These are phyloP conservation scores for Caenorhabditis sp. DNA, from an alignment of 2,888 invertebrate species.

Conservation along the genomic window DNA sequence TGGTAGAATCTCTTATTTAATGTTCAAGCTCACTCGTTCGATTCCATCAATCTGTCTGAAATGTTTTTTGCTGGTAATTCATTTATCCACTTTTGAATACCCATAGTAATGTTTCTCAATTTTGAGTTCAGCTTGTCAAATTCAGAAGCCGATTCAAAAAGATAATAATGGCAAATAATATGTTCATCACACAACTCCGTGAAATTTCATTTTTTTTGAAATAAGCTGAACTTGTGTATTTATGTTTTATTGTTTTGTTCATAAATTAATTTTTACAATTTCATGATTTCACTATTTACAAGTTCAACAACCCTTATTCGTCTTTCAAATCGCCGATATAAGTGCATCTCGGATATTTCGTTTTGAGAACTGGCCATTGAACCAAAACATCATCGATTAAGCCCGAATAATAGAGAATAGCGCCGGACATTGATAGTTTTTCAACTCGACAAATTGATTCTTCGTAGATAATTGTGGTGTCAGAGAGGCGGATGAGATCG, in stretches of 20 bases:
- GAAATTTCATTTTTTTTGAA: no score
- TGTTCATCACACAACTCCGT: no score
- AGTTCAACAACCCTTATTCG: background rate
- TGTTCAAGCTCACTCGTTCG: no score
- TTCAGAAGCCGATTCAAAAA: no score
- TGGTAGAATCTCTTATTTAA: no score
- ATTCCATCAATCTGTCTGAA: no score
- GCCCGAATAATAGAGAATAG: slow-evolving; percentile 81
- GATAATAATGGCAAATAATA: no score
- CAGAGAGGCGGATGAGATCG: slow-evolving; percentile 72
- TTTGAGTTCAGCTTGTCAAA: no score
- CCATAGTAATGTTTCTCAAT: no score
- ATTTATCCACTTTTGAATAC: no score
- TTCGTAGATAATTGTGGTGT: slow-evolving; percentile 81
- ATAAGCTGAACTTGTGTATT: no score
- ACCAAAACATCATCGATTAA: slow-evolving; percentile 86
- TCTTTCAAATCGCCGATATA: slow-evolving; percentile 32
- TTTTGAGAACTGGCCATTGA: slow-evolving; percentile 86
- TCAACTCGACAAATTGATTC: slow-evolving; percentile 94
- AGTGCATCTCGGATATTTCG: slow-evolving; percentile 76
- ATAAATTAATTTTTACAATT: background rate
- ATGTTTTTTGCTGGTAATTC: no score
- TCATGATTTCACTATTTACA: background rate
- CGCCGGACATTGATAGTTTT: slow-evolving; percentile 83
- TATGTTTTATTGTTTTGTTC: background rate